Evolutionary conservation across 2,113 vertebrate genomes (phyloP).

Genomic region (Sebastes schlegelii): DNA sequence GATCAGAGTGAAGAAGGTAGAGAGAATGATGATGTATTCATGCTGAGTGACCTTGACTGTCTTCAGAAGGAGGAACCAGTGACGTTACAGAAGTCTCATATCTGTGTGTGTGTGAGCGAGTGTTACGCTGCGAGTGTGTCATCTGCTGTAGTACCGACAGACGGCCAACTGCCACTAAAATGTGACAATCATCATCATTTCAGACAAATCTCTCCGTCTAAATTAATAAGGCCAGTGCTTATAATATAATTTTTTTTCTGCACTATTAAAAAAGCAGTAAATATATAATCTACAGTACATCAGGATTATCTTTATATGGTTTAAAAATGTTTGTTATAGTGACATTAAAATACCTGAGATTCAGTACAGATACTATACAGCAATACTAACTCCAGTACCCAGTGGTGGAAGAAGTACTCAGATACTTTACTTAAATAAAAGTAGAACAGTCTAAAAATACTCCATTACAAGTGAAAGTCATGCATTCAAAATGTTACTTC

Average conservation of each 20-base stretch:
- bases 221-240: background rate
- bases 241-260: background rate
- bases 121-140: constrained; percentile 13
- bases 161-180: constrained; percentile 17
- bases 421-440: background rate
- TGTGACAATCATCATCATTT: background rate
- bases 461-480: background rate
- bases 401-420: too few species aligned
- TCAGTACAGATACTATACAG: background rate
- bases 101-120: background rate
- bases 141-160: constrained; percentile 37
- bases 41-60: constrained; percentile 54
- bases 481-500: background rate
- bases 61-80: constrained; percentile 1
- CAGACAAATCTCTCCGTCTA: background rate
- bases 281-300: background rate
- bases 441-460: background rate
- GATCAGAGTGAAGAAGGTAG: background rate
- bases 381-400: background rate
- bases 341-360: background rate
- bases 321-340: background rate
- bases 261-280: background rate
- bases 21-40: background rate
- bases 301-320: background rate
- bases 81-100: constrained; percentile 8